Percentiles rank a stretch among this genome's conserved stretches.
Conservation (phyloP, 37 sponge, comb jelly and placozoan species). For the Cliona cf. orientalis region DNA sequence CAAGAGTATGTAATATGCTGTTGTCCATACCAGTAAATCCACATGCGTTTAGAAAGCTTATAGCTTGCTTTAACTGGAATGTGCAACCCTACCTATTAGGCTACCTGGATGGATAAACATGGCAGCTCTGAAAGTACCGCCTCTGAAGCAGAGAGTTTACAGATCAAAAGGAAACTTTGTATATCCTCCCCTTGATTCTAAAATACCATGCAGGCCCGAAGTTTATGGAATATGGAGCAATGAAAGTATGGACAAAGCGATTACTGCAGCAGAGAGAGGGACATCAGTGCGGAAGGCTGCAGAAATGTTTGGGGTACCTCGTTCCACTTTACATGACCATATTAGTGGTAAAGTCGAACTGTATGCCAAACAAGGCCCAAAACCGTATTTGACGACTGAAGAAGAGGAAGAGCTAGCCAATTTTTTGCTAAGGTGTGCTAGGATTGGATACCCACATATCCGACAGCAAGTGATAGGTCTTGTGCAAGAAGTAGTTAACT, state of each 20-base stretch:
- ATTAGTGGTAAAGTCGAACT: neutral
- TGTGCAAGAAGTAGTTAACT: slow-evolving; percentile 10
- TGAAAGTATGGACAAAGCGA: neutral
- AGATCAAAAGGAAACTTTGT: too few relatives aligned
- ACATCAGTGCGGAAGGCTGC: neutral
- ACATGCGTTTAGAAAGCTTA: too few relatives aligned
- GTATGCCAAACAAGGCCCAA: slow-evolving; percentile 4
- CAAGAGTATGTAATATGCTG: too few relatives aligned
- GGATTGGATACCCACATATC: slow-evolving; percentile 17
- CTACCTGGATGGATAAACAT: too few relatives aligned
- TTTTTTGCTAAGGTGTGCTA: neutral
- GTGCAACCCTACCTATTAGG: too few relatives aligned
- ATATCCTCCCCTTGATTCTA: too few relatives aligned
- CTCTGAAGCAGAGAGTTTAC: too few relatives aligned
- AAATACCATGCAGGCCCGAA: too few relatives aligned
- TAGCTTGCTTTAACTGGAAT: too few relatives aligned
- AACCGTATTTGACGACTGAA: slow-evolving; percentile 4
- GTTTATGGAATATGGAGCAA: too few relatives aligned
- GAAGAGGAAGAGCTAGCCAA: slow-evolving; percentile 22
- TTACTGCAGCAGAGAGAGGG: neutral
- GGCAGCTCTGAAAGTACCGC: too few relatives aligned
- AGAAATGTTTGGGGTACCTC: neutral
- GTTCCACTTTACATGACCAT: neutral
- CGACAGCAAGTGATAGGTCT: slow-evolving; percentile 4
- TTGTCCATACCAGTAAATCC: too few relatives aligned